Conservation (phyloP, 2,113 vertebrate genomes). For the Hippolais icterina region DNA sequence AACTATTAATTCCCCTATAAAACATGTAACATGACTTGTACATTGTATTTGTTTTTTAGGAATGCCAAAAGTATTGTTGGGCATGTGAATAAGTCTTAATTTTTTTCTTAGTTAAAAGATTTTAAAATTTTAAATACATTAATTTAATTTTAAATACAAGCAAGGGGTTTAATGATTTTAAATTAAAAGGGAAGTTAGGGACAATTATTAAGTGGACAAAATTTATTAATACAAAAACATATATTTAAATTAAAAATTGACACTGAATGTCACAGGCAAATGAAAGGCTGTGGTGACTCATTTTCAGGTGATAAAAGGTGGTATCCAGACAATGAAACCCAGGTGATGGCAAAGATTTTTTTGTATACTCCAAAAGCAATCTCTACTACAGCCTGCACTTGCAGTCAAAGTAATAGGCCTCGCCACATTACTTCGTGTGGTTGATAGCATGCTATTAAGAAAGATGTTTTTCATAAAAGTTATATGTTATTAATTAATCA, state of each 20-base stretch:
- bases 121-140: background rate
- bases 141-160: background rate
- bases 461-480: background rate
- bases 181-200: background rate
- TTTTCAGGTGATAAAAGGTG: background rate
- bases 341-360: background rate
- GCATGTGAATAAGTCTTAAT: background rate
- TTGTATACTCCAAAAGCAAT: background rate
- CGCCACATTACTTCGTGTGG: background rate
- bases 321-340: background rate
- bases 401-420: background rate
- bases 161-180: background rate
- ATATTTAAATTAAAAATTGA: background rate
- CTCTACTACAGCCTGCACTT: background rate
- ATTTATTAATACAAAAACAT: background rate
- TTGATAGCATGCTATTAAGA: background rate
- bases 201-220: background rate
- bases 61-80: background rate
- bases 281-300: background rate
- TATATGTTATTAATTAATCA: constrained; percentile 22
- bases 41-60: background rate
- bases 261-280: background rate
- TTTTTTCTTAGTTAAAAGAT: background rate
- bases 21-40: fast-evolving
- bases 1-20: background rate